Evolutionary conservation across 2,888 invertebrate genomes (phyloP), one percentile per base, ranked within the genome.

Genomic region (Phalera bucephala): DNA sequence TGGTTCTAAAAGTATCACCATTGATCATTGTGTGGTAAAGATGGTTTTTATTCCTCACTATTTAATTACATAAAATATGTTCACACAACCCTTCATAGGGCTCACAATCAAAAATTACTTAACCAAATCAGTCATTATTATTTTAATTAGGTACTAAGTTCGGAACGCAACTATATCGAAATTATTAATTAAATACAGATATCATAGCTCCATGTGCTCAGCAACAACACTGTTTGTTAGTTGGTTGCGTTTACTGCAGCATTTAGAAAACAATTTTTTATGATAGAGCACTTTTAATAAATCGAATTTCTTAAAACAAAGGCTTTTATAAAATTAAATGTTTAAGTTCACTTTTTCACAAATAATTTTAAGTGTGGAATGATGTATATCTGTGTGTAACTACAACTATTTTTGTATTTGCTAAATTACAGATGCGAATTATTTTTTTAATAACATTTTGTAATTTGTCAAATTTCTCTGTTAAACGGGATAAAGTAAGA

Each of bases 51-150:
- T 27, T 27, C 14, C 13, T 15, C 5, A 28, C n/a, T 9, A 33
- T 27, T 33, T 14, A 7, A 33, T 26, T 11, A 31, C 32, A 36
- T 29, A 33, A 42, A 42, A 45, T 45, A 40, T 42, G 36, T 45
- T 48, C 45, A 48, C 44, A 52, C 27, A 36, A 35, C 28, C 30
- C 32, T 33, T 31, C 32, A 34, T 42, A 42, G 46, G 43, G 57
- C 41, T 44, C 44, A 56, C 45, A 54, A 58, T 55, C 48, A 54
- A 55, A 64, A 59, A 51, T 52, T 65, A 76, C 80, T 79, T 79
- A 80, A 80, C 58, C 72, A 80, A 82, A 80, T 83, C 81, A 81
- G 81, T 81, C 81, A 64, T 73, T 69, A 66, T 64, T 64, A 65
- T 60, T 65, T 64, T 56, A 60, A 58, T 60, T 60, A 58, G 57